Evolutionary conservation across 2,888 invertebrate species (phyloP), one percentile per base, ranked within the genome.

Genomic region (Cynaeus angustus): DNA sequence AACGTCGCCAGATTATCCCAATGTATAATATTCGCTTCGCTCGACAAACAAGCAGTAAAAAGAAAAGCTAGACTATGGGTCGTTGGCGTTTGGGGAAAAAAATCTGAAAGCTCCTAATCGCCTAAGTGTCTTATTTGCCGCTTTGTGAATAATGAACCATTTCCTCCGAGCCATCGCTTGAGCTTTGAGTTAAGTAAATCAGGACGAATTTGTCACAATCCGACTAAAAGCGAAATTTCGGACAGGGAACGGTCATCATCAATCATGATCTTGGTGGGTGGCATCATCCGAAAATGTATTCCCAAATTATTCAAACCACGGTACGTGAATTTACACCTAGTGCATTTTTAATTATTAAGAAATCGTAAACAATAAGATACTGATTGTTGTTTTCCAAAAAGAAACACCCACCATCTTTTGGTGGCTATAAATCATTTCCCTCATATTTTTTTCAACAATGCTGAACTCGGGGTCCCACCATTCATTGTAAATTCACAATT

Each of bases 131-230:
- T 76, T 75, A 76, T 76, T 78, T 74, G 73, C 75, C 74, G 75
- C 74, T 72, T 72, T 67, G 74, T 75, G 74, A 77, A 77, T 77
- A 77, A 77, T 77, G 75, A 75, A 77, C 70, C 73, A 70, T 77
- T 76, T 77, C 76, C 76, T 70, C 53, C 21, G 48, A 48, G 16
- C 59, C 58, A 38, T 53, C 30, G 30, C 52, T 45, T 10, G 53
- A 67, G 68, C 62, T 55, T 55, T 46, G 53, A 48, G 46, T 50
- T 68, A 64, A 68, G 55, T 62, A 56, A 68, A 68, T 68, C 62
- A 70, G 66, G 45, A 12, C 37, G 53, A 66, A 69, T 69, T 69
- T 69, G 69, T 69, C 66, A 65, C 58, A 41, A 41, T 30, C 28
- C 41, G 21, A 12, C 64, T 38, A 62, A 62, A 62, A 62, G 56